These are phyloP conservation scores for Urosaurus nigricauda DNA, from an alignment of 2,797 vertebrate species.

Conservation along the genomic window DNA sequence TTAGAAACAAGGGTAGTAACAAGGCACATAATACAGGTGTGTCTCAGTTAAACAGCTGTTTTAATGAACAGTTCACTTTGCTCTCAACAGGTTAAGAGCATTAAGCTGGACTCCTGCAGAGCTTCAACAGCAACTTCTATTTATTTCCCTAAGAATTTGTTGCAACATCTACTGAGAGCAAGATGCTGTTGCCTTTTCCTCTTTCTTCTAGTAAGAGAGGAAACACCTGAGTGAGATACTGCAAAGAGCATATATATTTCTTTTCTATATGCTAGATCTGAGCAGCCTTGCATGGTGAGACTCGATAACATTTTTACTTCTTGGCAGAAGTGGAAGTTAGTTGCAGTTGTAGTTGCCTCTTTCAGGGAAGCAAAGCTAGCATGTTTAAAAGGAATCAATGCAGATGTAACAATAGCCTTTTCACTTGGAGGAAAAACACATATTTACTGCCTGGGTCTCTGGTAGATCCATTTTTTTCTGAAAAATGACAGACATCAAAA, in stretches of 20 bases:
- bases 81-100: constrained; percentile 58
- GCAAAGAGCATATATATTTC: constrained; percentile 43
- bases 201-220: too few relatives aligned
- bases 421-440: background rate
- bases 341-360: background rate
- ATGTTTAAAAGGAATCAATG: background rate
- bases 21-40: constrained; percentile 10
- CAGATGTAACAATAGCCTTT: background rate
- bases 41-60: constrained; percentile 38
- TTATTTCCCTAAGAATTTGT: constrained; percentile 55
- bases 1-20: constrained; percentile 12
- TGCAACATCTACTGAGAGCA: constrained; percentile 40
- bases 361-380: background rate
- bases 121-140: constrained; percentile 36
- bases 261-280: constrained; percentile 13
- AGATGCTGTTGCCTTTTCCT: constrained; percentile 38
- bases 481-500: background rate
- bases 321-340: background rate
- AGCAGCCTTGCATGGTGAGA: constrained; percentile 13
- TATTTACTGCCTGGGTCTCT: background rate
- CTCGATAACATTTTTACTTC: background rate
- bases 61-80: constrained; percentile 44
- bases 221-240: constrained; percentile 35
- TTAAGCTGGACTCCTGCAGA: constrained; percentile 45
- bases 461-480: background rate